A percentile compares a stretch with the other conserved stretches of the same genome.
These are phyloP conservation scores for Thymelicus sylvestris DNA, from an alignment of 2,888 invertebrate species.

Conservation along the genomic window DNA sequence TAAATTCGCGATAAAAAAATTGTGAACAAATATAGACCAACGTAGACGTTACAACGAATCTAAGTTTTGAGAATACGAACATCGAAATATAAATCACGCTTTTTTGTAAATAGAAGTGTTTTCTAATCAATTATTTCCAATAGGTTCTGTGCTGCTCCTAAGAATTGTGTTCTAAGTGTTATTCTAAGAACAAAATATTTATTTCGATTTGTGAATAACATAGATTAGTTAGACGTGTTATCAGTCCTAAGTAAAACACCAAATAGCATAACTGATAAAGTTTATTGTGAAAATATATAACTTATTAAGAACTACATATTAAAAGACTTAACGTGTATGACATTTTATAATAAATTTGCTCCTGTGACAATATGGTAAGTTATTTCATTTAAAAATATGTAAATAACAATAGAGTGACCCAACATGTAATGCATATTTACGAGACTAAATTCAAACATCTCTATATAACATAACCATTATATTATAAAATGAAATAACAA, in stretches of 20 bases:
- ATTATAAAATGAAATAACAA: no score
- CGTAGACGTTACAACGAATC: conserved; percentile 71
- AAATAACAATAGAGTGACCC: neutral
- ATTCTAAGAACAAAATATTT: conserved; percentile 17
- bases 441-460: no score
- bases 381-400: neutral
- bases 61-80: conserved; percentile 33
- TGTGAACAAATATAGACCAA: conserved; percentile 50
- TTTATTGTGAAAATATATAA: neutral
- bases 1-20: conserved; percentile 57
- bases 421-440: no score
- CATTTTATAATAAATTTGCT: conserved; percentile 6
- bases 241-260: conserved; percentile 8
- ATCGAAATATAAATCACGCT: conserved; percentile 43
- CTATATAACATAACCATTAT: no score
- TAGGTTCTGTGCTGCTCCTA: conserved; percentile 25
- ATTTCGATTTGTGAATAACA: conserved; percentile 4
- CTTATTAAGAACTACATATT: neutral
- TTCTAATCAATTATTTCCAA: conserved; percentile 18
- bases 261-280: neutral
- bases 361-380: conserved; percentile 27
- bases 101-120: conserved; percentile 38
- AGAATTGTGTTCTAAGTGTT: conserved; percentile 21
- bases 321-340: neutral
- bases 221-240: conserved; percentile 18